Evolutionary conservation across 1,140 invertebrate genomes (phyloP).

Genomic region (Brachionus asplanchnoidis): DNA sequence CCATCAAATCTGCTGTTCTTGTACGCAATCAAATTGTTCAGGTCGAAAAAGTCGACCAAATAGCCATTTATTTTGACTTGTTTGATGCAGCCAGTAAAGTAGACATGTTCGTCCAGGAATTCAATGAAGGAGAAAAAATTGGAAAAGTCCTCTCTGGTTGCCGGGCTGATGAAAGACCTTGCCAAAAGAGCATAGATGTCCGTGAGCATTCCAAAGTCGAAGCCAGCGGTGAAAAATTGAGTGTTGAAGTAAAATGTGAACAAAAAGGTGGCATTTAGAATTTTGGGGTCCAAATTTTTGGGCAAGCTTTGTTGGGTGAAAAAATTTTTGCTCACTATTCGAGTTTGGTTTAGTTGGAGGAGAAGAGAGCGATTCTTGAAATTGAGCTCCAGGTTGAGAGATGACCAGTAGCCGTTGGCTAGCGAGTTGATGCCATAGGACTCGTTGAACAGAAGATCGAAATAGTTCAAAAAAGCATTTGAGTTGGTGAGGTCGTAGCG

Average conservation of each 20-base stretch:
- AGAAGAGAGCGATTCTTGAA: neutral
- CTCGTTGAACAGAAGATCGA: conserved; percentile 11
- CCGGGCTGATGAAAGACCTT: neutral
- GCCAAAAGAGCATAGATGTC: neutral
- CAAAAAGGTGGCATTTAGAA: neutral
- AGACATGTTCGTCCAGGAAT: neutral
- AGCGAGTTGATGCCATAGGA: neutral
- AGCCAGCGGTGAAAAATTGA: neutral
- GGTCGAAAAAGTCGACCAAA: conserved; percentile 17
- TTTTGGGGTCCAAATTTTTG: neutral
- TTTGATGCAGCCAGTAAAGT: conserved; percentile 19
- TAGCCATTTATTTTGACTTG: neutral
- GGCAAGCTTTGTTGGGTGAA: neutral
- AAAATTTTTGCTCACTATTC: conserved; percentile 17
- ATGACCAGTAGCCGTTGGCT: conserved; percentile 27
- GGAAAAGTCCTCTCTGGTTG: neutral
- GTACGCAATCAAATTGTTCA: neutral
- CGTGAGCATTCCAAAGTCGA: neutral
- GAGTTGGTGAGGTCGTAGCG: neutral
- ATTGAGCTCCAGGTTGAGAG: neutral
- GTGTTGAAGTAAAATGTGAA: conserved; percentile 32
- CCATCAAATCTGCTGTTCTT: conserved; percentile 32
- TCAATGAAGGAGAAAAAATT: neutral
- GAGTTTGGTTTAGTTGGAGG: neutral
- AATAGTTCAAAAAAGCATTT: conserved; percentile 25